Evolutionary conservation across 1,140 invertebrate species (phyloP).

Genomic region (Drosophila tristis): DNA sequence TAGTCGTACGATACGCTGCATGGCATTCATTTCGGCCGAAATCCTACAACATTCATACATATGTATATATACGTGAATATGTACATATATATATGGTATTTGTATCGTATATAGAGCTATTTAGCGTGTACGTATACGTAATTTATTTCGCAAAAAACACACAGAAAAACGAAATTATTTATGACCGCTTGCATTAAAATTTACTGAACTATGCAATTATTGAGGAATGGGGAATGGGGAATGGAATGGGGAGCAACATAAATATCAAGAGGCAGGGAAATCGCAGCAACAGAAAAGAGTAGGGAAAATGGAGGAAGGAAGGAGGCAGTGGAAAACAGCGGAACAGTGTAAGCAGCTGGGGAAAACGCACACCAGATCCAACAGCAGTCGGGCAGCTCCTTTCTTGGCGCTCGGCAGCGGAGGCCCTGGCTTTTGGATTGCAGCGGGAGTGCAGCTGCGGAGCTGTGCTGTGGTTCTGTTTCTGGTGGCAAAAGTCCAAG

Average conservation of each 20-base stretch:
- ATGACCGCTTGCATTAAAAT: slow-evolving; percentile 83
- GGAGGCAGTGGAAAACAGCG: not conserved
- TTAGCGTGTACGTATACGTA: slow-evolving; percentile 67
- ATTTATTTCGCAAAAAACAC: slow-evolving; percentile 68
- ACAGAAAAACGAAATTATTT: slow-evolving; percentile 79
- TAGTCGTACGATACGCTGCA: slow-evolving; percentile 53
- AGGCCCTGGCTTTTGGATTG: not conserved
- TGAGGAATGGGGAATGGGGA: slow-evolving; percentile 70
- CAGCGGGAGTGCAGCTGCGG: not conserved
- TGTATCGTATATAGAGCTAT: slow-evolving; percentile 46
- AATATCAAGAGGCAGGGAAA: slow-evolving; percentile 68
- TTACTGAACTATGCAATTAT: slow-evolving; percentile 82
- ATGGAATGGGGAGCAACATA: slow-evolving; percentile 63
- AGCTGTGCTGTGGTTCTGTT: no score
- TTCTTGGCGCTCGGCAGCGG: not conserved
- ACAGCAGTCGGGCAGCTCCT: slow-evolving; percentile 28
- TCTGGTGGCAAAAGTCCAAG: slow-evolving; percentile 37
- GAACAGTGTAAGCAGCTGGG: not conserved
- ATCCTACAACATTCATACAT: slow-evolving; percentile 22
- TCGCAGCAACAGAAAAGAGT: slow-evolving; percentile 29
- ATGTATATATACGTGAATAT: not conserved
- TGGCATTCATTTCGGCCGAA: slow-evolving; percentile 40
- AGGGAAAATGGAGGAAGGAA: slow-evolving; percentile 5
- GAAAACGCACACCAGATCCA: slow-evolving; percentile 50
- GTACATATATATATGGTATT: slow-evolving; percentile 1